Percentiles rank a stretch among this genome's conserved stretches.
Conservation (phyloP, 2,113 vertebrate genomes). For the Scytalopus superciliaris region DNA sequence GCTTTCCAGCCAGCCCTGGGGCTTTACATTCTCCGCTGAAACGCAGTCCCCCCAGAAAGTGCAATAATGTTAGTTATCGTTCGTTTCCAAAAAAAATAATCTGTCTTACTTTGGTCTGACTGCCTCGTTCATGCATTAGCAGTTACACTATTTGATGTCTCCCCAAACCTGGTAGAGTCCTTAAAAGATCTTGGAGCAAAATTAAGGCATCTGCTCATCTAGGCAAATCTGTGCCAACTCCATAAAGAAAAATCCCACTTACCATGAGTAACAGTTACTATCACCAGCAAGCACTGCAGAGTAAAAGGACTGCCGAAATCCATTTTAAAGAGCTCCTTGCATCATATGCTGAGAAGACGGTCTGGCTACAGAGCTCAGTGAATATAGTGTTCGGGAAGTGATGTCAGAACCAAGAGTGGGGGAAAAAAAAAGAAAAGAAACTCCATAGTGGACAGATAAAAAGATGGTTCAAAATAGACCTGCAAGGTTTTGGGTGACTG, state of each 20-base stretch:
- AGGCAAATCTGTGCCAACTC: not conserved
- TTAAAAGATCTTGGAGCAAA: slow-evolving; percentile 7
- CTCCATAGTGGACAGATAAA: slow-evolving; percentile 43
- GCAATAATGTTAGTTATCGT: not conserved
- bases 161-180: not conserved
- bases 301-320: slow-evolving; percentile 46
- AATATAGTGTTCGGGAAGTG: slow-evolving; percentile 60
- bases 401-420: slow-evolving; percentile 61
- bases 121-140: slow-evolving; percentile 31
- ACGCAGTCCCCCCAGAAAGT: not conserved
- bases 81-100: not conserved
- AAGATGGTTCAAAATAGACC: slow-evolving; percentile 63
- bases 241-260: slow-evolving; percentile 57
- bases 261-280: slow-evolving; percentile 58
- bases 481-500: slow-evolving; percentile 63
- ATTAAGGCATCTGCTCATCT: slow-evolving; percentile 1
- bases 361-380: slow-evolving; percentile 52
- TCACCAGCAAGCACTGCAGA: slow-evolving; percentile 50
- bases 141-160: not conserved
- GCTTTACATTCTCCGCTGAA: not conserved
- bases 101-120: slow-evolving; percentile 9
- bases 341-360: slow-evolving; percentile 46
- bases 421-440: slow-evolving; percentile 44
- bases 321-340: slow-evolving; percentile 65
- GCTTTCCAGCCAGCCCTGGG: not conserved